Percentiles rank a stretch among this genome's conserved stretches.
Evolutionary conservation across 2,888 invertebrate genomes (phyloP).

Genomic region (Exephanes ischioxanthus): DNA sequence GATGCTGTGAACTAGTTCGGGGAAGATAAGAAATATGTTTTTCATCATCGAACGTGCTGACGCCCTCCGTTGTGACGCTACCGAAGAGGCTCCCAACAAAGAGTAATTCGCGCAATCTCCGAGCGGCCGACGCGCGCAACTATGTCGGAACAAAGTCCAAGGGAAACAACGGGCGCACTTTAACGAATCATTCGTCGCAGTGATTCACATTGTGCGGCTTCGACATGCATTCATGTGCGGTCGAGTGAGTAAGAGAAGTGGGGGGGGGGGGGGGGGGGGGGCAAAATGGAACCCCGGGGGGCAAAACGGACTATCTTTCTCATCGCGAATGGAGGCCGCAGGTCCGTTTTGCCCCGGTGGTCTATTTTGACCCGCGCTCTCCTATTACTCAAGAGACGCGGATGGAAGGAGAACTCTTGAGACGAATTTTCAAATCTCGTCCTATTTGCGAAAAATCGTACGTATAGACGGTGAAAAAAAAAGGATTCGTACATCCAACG

Average conservation of each 20-base stretch:
- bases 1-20: background rate
- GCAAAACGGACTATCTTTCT: too few relatives aligned
- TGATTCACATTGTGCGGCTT: slow-evolving; percentile 50
- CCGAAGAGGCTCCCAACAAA: slow-evolving; percentile 40
- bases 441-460: too few relatives aligned
- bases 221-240: background rate
- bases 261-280: too few relatives aligned
- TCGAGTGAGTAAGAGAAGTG: background rate
- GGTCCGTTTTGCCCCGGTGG: too few relatives aligned
- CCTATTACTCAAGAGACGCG: too few relatives aligned
- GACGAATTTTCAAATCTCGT: too few relatives aligned
- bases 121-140: slow-evolving; percentile 22
- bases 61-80: background rate
- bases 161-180: slow-evolving; percentile 30
- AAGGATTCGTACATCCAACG: too few relatives aligned
- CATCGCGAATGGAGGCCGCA: too few relatives aligned
- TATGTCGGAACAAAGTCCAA: slow-evolving; percentile 55
- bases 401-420: too few relatives aligned
- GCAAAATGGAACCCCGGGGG: too few relatives aligned
- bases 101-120: slow-evolving; percentile 52
- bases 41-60: background rate
- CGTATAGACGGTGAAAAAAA: too few relatives aligned
- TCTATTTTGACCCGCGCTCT: too few relatives aligned
- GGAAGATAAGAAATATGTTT: slow-evolving; percentile 33
- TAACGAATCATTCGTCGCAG: slow-evolving; percentile 48